Percentiles rank a stretch among this genome's conserved stretches.
Evolutionary conservation across 2,797 vertebrate species (phyloP).

Genomic region (Acanthurus lineatus): DNA sequence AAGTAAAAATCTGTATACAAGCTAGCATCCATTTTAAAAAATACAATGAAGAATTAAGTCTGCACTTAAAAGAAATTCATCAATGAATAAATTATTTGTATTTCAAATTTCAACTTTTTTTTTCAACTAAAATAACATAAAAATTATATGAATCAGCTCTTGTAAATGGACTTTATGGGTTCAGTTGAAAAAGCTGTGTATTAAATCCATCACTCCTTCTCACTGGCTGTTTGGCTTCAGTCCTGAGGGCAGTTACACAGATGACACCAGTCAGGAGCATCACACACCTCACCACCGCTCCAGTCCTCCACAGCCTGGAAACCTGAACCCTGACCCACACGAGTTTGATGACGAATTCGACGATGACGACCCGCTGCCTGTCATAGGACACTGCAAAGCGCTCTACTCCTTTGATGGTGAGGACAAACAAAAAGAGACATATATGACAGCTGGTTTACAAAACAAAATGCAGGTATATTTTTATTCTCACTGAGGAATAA

Average conservation of each 20-base stretch:
- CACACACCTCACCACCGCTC: slow-evolving; percentile 88
- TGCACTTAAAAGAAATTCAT: too few relatives aligned
- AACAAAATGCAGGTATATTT: background rate
- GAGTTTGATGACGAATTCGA: slow-evolving; percentile 99
- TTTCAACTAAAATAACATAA: too few relatives aligned
- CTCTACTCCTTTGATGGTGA: slow-evolving; percentile 97
- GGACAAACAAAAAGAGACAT: background rate
- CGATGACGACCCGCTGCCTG: slow-evolving; percentile 96
- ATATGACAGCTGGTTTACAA: background rate
- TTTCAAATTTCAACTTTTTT: too few relatives aligned
- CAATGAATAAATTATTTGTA: too few relatives aligned
- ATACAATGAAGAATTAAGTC: too few relatives aligned
- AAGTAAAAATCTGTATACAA: too few relatives aligned
- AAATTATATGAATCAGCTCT: too few relatives aligned
- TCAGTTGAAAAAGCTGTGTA: too few relatives aligned
- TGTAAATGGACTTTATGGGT: too few relatives aligned
- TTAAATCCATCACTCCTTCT: too few relatives aligned
- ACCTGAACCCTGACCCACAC: slow-evolving; percentile 88
- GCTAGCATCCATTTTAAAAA: too few relatives aligned
- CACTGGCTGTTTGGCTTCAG: slow-evolving; percentile 74
- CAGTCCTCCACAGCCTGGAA: slow-evolving; percentile 89
- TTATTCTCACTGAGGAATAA: fast-evolving
- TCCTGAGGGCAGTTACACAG: slow-evolving; percentile 98
- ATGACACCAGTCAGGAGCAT: slow-evolving; percentile 95
- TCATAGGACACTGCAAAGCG: slow-evolving; percentile 98